Evolutionary conservation across 2,797 vertebrate species (phyloP).

Genomic region (Lithobates sylvaticus): DNA sequence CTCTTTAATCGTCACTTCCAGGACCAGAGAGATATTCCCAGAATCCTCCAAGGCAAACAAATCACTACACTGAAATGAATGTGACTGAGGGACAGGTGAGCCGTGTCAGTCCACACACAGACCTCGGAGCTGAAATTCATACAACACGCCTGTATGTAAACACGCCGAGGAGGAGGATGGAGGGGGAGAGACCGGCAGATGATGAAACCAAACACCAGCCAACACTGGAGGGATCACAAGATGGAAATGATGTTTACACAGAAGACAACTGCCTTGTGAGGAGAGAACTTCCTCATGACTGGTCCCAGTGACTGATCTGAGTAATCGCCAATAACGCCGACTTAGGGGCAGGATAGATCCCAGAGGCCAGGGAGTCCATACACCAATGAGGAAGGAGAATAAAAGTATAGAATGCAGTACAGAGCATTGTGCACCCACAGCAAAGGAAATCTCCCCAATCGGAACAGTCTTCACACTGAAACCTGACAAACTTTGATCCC

Average conservation of each 20-base stretch:
- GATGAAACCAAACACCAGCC: neutral
- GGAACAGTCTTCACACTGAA: too few relatives aligned
- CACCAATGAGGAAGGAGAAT: too few relatives aligned
- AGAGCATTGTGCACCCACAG: too few relatives aligned
- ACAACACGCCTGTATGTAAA: neutral
- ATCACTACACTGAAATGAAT: neutral
- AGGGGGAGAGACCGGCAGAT: neutral
- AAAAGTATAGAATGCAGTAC: too few relatives aligned
- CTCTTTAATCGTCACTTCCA: neutral
- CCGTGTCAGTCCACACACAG: neutral
- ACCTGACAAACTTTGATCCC: too few relatives aligned
- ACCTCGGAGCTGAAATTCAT: neutral
- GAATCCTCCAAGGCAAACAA: neutral
- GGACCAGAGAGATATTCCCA: neutral
- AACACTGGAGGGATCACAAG: neutral
- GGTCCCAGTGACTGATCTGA: too few relatives aligned
- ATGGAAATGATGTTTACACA: neutral
- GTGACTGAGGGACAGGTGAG: neutral
- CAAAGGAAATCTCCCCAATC: too few relatives aligned
- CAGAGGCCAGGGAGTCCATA: too few relatives aligned
- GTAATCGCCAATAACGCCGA: too few relatives aligned
- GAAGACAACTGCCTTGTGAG: neutral
- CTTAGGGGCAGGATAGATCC: too few relatives aligned
- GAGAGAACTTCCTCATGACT: too few relatives aligned
- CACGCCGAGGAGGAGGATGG: neutral